phyloP scores from a whole-genome alignment of 2,113 vertebrate genomes.

The Gorsachius goisagi region DNA sequence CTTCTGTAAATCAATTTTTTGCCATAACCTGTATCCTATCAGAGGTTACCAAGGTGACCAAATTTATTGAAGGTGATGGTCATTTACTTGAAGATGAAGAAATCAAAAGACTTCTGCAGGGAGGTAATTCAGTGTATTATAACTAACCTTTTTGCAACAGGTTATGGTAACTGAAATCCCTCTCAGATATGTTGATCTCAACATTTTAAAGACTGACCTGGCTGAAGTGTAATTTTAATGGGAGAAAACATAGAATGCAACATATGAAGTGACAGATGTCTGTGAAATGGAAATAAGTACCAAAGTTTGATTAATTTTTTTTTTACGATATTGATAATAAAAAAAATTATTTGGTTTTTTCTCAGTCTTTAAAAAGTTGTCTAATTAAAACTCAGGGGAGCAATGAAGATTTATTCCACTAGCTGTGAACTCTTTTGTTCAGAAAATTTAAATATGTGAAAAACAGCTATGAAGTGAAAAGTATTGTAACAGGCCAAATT shows the following conservation, averaged over 20 bases:
- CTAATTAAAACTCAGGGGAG: slow-evolving; percentile 49
- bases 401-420: slow-evolving; percentile 77
- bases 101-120: slow-evolving; percentile 84
- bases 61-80: slow-evolving; percentile 84
- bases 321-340: not conserved
- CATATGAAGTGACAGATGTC: not conserved
- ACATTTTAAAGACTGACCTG: slow-evolving; percentile 78
- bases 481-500: slow-evolving; percentile 3
- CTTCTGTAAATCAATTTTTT: slow-evolving; percentile 62
- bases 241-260: not conserved
- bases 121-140: slow-evolving; percentile 80
- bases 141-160: slow-evolving; percentile 74
- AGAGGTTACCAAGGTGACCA: slow-evolving; percentile 87
- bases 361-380: slow-evolving; percentile 82
- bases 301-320: not conserved
- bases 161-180: slow-evolving; percentile 30
- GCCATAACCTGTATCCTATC: slow-evolving; percentile 77
- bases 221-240: not conserved
- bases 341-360: not conserved
- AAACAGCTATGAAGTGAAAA: not conserved
- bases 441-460: not conserved
- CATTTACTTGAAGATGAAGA: slow-evolving; percentile 86
- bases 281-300: not conserved
- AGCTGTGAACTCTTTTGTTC: not conserved
- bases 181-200: slow-evolving; percentile 6